phyloP scores from a whole-genome alignment of 1,140 invertebrate genomes.

The Hormaphis cornu region DNA sequence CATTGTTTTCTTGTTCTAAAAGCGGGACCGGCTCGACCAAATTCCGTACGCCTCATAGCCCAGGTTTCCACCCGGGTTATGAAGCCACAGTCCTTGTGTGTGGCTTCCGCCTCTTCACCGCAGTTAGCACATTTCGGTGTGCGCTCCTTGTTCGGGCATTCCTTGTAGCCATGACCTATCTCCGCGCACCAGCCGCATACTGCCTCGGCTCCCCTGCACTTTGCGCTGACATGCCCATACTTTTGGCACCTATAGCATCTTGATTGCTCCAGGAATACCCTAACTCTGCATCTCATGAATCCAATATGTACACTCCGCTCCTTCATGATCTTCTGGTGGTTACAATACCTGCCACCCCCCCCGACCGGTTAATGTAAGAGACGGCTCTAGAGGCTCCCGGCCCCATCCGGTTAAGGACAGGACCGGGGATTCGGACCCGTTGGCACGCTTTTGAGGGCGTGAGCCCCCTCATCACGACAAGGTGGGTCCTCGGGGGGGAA shows the following conservation, averaged over 20 bases:
- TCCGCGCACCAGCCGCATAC: background rate
- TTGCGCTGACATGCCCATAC: slow-evolving; percentile 26
- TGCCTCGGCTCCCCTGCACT: background rate
- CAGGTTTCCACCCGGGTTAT: no score
- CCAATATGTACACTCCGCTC: background rate
- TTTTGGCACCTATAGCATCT: slow-evolving; percentile 34
- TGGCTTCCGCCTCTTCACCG: no score
- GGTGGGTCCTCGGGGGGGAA: no score
- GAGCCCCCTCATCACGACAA: no score
- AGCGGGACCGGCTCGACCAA: no score
- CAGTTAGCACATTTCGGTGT: background rate
- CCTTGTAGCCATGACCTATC: background rate
- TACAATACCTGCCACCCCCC: background rate
- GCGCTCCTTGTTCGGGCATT: background rate
- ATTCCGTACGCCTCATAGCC: no score
- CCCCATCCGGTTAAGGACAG: background rate
- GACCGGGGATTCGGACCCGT: no score
- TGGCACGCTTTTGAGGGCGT: no score
- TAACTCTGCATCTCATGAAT: background rate
- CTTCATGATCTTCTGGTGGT: background rate
- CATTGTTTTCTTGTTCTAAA: no score
- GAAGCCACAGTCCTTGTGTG: no score
- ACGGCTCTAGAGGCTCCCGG: background rate
- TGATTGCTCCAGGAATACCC: background rate
- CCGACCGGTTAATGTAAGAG: background rate